Evolutionary conservation across 2,888 invertebrate species (phyloP).

Genomic region (Harmothoe impar): DNA sequence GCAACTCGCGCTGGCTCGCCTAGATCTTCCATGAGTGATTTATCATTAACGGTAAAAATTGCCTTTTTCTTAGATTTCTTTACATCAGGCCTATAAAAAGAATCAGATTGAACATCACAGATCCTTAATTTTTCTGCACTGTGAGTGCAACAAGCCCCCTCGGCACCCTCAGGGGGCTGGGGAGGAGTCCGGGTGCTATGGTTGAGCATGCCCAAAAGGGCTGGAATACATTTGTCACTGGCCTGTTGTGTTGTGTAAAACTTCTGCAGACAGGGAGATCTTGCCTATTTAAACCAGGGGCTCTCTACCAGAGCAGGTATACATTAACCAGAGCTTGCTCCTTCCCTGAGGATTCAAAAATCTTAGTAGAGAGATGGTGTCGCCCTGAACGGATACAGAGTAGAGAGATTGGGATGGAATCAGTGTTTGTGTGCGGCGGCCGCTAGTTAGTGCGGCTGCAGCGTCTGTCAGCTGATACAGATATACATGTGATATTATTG

Average conservation of each 20-base stretch:
- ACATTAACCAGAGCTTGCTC: conserved; percentile 56
- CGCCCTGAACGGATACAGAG: conserved; percentile 39
- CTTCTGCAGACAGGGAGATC: conserved; percentile 61
- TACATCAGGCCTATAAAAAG: conserved; percentile 49
- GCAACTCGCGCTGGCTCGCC: conserved; percentile 54
- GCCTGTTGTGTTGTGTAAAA: conserved; percentile 56
- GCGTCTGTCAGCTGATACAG: too few species aligned
- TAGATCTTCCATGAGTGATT: conserved; percentile 58
- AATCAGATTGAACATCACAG: conserved; percentile 57
- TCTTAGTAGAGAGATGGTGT: conserved; percentile 55
- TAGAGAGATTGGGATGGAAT: conserved; percentile 1
- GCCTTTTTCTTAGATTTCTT: conserved; percentile 1
- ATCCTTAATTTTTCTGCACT: conserved; percentile 46
- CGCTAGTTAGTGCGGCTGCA: too few species aligned
- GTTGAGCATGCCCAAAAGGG: conserved; percentile 60
- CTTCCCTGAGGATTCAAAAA: conserved; percentile 60
- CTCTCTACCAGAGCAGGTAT: conserved; percentile 48
- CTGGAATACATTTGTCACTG: conserved; percentile 53
- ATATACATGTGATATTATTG: too few species aligned
- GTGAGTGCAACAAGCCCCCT: neutral
- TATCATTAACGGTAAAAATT: conserved; percentile 28
- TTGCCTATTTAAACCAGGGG: conserved; percentile 58
- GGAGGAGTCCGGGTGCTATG: conserved; percentile 28
- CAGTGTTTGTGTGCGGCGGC: too few species aligned
- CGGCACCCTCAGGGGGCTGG: neutral